phyloP scores from a whole-genome alignment of 2,888 invertebrate species.

The Pinctada fucata region DNA sequence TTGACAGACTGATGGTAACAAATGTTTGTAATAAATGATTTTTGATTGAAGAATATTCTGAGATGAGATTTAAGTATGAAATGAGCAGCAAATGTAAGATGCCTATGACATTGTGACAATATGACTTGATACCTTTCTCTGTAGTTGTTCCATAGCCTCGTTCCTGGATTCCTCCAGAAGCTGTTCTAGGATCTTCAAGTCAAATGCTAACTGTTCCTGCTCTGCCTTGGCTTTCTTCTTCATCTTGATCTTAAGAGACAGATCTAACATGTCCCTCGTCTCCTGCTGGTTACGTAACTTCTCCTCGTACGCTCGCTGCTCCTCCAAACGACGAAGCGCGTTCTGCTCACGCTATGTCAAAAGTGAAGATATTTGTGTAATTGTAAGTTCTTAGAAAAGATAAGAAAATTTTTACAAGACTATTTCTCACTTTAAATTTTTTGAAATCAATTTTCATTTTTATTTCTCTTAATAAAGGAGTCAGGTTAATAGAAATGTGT shows the following conservation, averaged over 20 bases:
- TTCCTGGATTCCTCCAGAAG: constrained; percentile 73
- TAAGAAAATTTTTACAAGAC: not conserved
- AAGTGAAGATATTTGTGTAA: not conserved
- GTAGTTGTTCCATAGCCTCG: constrained; percentile 73
- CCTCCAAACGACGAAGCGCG: constrained; percentile 72
- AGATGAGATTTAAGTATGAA: too few relatives aligned
- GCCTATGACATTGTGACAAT: too few relatives aligned
- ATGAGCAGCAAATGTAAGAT: too few relatives aligned
- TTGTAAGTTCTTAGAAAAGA: not conserved
- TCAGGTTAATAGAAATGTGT: too few relatives aligned
- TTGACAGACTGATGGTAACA: too few relatives aligned
- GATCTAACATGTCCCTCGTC: constrained; percentile 69
- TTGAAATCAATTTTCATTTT: too few relatives aligned
- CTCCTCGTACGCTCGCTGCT: constrained; percentile 69
- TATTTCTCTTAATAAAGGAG: too few relatives aligned
- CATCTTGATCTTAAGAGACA: constrained; percentile 72
- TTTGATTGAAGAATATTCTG: too few relatives aligned
- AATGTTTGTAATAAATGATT: too few relatives aligned
- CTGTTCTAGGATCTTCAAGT: constrained; percentile 75
- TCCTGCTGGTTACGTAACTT: constrained; percentile 71
- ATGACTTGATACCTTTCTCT: constrained; percentile 69
- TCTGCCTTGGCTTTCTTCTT: constrained; percentile 73
- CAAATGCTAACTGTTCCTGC: constrained; percentile 76
- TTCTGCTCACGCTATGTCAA: constrained; percentile 70
- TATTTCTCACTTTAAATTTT: too few relatives aligned